Evolutionary conservation across 2,888 invertebrate genomes (phyloP).

Genomic region (Drosophila sordidula): DNA sequence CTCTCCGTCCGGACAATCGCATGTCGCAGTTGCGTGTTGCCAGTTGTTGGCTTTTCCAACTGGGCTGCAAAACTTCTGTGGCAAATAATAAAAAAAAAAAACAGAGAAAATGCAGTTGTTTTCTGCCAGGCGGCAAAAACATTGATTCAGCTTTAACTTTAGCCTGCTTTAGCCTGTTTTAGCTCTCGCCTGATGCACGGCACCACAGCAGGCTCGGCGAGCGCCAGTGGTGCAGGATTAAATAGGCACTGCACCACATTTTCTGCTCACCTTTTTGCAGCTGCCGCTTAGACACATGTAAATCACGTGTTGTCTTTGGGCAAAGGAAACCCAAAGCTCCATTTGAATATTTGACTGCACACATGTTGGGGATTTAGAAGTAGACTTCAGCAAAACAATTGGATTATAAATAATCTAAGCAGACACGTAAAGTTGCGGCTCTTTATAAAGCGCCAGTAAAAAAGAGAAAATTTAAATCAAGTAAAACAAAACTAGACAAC

Average conservation of each 20-base stretch:
- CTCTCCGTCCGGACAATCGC: constrained; percentile 22
- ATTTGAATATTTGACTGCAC: constrained; percentile 39
- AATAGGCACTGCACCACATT: constrained; percentile 1
- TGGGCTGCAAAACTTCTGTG: constrained; percentile 29
- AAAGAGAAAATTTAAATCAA: not conserved
- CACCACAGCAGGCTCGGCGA: constrained; percentile 2
- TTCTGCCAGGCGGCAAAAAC: constrained; percentile 30
- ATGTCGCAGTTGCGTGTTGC: constrained; percentile 39
- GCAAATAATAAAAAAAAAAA: constrained; percentile 10
- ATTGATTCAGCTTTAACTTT: constrained; percentile 33
- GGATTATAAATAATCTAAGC: constrained; percentile 7
- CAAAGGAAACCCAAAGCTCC: constrained; percentile 9
- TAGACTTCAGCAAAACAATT: not conserved
- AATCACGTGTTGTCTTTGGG: constrained; percentile 55
- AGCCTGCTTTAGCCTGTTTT: constrained; percentile 16
- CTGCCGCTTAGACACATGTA: constrained; percentile 56
- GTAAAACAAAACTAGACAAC: too few relatives aligned
- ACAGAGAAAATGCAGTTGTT: constrained; percentile 38
- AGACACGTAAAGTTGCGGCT: not conserved
- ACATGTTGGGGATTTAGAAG: not conserved
- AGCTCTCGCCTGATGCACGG: constrained; percentile 23
- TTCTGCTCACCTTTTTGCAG: constrained; percentile 19
- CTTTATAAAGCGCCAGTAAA: not conserved
- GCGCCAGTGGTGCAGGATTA: constrained; percentile 33
- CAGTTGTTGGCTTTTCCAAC: constrained; percentile 21